These are phyloP conservation scores for Orthosia gracilis DNA, from an alignment of 2,888 invertebrate species.

Conservation along the genomic window DNA sequence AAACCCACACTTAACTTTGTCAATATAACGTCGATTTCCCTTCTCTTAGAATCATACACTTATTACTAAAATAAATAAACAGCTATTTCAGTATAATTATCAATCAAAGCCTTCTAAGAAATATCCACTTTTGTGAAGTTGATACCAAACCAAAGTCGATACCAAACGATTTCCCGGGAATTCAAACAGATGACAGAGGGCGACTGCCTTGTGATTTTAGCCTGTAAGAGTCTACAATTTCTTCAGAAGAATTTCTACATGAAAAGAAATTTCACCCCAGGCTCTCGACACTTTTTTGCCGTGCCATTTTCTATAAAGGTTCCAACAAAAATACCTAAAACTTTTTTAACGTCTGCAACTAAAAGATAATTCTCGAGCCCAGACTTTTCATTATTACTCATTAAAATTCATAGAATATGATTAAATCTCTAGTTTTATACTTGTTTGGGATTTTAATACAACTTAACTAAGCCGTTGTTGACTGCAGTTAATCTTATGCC, in stretches of 20 bases:
- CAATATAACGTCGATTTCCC: background rate
- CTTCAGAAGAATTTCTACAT: background rate
- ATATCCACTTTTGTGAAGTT: background rate
- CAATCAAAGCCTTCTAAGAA: conserved; percentile 13
- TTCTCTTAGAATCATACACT: background rate
- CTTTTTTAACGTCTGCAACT: conserved; percentile 35
- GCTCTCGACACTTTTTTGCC: background rate
- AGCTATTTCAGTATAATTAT: background rate
- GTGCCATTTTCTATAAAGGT: conserved; percentile 5
- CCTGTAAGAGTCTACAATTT: conserved; percentile 8
- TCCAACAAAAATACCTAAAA: conserved; percentile 2
- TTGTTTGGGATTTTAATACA: conserved; percentile 46
- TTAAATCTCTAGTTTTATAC: conserved; percentile 56
- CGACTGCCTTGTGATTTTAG: background rate
- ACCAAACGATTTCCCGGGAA: background rate
- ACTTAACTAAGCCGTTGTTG: conserved; percentile 50
- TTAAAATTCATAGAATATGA: conserved; percentile 64
- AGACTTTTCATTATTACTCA: conserved; percentile 50
- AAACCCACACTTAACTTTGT: background rate
- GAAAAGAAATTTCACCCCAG: conserved; percentile 6
- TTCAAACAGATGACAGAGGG: background rate
- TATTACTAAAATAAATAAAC: background rate
- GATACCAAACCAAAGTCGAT: background rate
- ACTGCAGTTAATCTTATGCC: conserved; percentile 49
- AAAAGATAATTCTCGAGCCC: conserved; percentile 44